Evolutionary conservation across 2,797 vertebrate genomes (phyloP).

Genomic region (Clarias laeviceps): DNA sequence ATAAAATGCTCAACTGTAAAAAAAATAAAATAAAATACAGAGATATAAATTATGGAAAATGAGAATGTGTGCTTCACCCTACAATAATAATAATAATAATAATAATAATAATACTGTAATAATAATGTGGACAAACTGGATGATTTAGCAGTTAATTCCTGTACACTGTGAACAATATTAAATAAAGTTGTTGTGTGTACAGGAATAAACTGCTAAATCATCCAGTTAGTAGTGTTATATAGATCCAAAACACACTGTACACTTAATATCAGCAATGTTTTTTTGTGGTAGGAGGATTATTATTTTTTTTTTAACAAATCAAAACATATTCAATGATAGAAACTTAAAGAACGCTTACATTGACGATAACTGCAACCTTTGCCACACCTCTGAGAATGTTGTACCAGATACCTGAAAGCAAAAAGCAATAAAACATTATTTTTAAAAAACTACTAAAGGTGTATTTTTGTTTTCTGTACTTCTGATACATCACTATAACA

Average conservation of each 20-base stretch:
- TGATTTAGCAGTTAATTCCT: too few relatives aligned
- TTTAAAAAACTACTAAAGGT: background rate
- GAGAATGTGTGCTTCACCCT: background rate
- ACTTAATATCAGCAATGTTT: background rate
- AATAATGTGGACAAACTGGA: background rate
- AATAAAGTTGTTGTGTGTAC: background rate
- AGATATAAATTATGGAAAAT: background rate
- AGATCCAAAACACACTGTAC: background rate
- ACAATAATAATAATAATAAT: background rate
- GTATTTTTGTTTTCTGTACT: background rate
- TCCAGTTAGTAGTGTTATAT: background rate
- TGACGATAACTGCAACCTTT: slow-evolving; percentile 96
- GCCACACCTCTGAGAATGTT: slow-evolving; percentile 91
- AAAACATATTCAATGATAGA: background rate
- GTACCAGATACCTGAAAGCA: slow-evolving; percentile 93
- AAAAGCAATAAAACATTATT: background rate
- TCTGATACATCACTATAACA: background rate
- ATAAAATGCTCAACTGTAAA: background rate
- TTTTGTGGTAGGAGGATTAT: background rate
- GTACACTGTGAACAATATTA: background rate
- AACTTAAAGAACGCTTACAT: slow-evolving; percentile 80
- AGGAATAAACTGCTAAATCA: background rate
- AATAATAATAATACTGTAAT: background rate
- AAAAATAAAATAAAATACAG: background rate
- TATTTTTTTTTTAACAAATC: background rate